Evolutionary conservation across 2,888 invertebrate species (phyloP).

Genomic region (Diplazon laetatorius): DNA sequence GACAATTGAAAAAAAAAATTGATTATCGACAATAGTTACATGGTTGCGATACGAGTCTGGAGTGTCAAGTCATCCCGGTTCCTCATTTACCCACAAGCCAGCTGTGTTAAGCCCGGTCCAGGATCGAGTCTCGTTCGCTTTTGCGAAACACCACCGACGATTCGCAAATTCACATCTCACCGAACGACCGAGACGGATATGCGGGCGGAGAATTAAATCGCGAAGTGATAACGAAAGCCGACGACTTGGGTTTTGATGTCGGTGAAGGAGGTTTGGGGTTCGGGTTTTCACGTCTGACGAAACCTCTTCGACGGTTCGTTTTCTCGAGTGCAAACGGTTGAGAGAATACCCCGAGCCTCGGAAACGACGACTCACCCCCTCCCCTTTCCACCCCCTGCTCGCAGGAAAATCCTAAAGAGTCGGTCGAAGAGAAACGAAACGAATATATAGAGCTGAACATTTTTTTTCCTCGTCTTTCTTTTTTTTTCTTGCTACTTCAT

Average conservation of each 20-base stretch:
- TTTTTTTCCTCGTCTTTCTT: constrained; percentile 40
- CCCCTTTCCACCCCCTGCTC: too few relatives aligned
- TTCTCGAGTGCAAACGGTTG: constrained; percentile 28
- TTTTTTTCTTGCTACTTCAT: not conserved
- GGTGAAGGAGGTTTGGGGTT: too few relatives aligned
- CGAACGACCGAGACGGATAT: not conserved
- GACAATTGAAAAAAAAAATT: too few relatives aligned
- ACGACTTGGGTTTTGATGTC: constrained; percentile 7
- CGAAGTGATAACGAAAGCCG: constrained; percentile 10
- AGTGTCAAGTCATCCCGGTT: too few relatives aligned
- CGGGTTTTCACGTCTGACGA: not conserved
- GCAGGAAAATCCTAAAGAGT: constrained; percentile 51
- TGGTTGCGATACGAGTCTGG: too few relatives aligned
- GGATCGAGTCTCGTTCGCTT: too few relatives aligned
- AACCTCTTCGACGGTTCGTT: constrained; percentile 27
- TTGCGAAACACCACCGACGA: not conserved
- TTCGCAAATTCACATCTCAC: constrained; percentile 21
- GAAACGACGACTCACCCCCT: constrained; percentile 32
- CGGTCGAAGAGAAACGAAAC: constrained; percentile 37
- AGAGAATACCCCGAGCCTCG: constrained; percentile 10
- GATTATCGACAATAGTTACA: too few relatives aligned
- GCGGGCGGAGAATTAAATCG: constrained; percentile 33
- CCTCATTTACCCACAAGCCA: too few relatives aligned
- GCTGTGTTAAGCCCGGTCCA: too few relatives aligned
- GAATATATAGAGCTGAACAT: constrained; percentile 33